phyloP scores from a whole-genome alignment of 2,888 invertebrate species.

The Caenorhabditis becei region DNA sequence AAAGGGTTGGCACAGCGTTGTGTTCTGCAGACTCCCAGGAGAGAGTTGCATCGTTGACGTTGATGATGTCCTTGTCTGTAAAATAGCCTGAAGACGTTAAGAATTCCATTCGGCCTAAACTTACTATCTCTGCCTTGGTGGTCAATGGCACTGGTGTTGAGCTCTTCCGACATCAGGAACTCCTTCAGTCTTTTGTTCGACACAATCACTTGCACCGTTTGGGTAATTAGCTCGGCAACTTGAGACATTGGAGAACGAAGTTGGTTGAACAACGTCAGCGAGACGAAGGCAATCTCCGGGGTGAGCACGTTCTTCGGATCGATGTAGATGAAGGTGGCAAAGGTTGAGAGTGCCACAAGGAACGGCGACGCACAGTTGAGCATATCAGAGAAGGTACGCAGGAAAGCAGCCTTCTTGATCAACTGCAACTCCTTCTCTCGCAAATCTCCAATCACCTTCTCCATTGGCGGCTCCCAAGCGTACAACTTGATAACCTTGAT shows the following conservation, averaged over 20 bases:
- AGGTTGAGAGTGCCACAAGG: conserved; percentile 80
- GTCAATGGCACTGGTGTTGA: conserved; percentile 62
- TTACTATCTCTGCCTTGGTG: conserved; percentile 67
- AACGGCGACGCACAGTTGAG: conserved; percentile 80
- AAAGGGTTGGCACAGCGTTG: conserved; percentile 28
- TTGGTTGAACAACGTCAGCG: conserved; percentile 97
- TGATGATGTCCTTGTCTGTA: conserved; percentile 74
- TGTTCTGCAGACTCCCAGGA: conserved; percentile 74
- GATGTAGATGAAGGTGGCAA: conserved; percentile 77
- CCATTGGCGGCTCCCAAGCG: conserved; percentile 84
- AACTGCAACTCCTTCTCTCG: conserved; percentile 76
- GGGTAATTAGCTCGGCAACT: conserved; percentile 85
- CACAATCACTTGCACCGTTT: conserved; percentile 80
- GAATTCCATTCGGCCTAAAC: conserved; percentile 14
- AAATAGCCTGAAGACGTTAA: background rate
- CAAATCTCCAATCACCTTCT: conserved; percentile 76
- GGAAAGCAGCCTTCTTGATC: conserved; percentile 78
- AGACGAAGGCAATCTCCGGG: conserved; percentile 91
- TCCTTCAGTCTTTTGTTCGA: conserved; percentile 79
- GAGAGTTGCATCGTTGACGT: conserved; percentile 70
- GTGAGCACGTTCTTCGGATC: conserved; percentile 78
- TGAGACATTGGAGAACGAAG: conserved; percentile 95
- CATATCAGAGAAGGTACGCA: conserved; percentile 80
- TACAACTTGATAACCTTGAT: conserved; percentile 86
- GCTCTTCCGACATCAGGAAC: conserved; percentile 75